Evolutionary conservation across 2,888 invertebrate species (phyloP).

Genomic region (Ophion costatus): DNA sequence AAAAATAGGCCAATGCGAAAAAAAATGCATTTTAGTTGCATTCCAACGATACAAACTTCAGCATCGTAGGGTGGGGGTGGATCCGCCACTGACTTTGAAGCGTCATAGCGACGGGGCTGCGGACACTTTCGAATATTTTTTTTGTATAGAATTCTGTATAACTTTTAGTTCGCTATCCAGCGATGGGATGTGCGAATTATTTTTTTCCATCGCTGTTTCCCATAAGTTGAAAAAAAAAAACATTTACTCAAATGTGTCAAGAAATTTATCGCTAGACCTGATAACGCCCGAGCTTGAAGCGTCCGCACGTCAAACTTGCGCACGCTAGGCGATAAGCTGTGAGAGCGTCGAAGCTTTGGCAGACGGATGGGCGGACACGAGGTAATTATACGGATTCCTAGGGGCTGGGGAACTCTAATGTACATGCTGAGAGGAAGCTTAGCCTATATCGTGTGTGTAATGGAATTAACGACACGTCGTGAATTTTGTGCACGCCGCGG

Average conservation of each 20-base stretch:
- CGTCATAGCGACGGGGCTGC: neutral
- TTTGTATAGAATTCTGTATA: no score
- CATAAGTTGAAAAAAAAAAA: neutral
- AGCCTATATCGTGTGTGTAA: neutral
- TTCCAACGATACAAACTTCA: no score
- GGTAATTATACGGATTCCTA: neutral
- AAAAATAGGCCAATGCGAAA: no score
- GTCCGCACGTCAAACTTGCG: neutral
- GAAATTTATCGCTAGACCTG: neutral
- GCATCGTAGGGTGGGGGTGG: no score
- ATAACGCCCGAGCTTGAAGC: neutral
- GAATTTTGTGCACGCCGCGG: neutral
- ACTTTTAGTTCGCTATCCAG: no score
- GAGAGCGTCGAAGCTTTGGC: neutral
- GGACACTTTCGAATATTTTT: neutral
- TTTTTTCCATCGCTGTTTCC: neutral
- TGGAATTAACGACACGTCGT: neutral
- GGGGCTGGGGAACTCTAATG: neutral
- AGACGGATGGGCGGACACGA: neutral
- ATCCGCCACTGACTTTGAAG: no score
- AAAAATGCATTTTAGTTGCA: no score
- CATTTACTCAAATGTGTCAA: neutral
- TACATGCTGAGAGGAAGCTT: neutral
- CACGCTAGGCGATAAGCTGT: neutral
- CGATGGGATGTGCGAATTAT: no score